A percentile compares a stretch with the other conserved stretches of the same genome.
Conservation (phyloP, 2,888 invertebrate species). For the Prenolepis imparis region DNA sequence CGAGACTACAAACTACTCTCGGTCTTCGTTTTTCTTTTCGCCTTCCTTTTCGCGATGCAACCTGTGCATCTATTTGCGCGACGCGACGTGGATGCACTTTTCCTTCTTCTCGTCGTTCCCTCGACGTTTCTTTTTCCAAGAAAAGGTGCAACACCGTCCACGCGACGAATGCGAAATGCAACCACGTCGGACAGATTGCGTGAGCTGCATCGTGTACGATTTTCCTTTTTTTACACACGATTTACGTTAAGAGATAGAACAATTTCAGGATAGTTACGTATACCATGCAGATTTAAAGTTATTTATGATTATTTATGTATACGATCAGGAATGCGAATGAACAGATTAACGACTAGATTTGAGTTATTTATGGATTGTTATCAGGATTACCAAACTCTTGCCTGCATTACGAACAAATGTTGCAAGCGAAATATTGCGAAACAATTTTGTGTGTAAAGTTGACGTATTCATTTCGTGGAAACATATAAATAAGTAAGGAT, state of each 20-base stretch:
- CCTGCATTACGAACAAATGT: not conserved
- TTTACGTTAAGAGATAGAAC: conserved; percentile 7
- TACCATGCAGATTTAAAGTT: not conserved
- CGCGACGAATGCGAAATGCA: conserved; percentile 48
- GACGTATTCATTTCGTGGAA: not conserved
- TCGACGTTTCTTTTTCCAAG: not conserved
- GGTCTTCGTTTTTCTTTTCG: not conserved
- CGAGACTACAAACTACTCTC: not conserved
- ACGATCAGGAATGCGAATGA: conserved; percentile 19
- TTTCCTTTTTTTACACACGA: not conserved
- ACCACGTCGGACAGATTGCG: conserved; percentile 27
- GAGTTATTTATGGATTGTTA: conserved; percentile 4
- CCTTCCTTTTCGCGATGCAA: conserved; percentile 24
- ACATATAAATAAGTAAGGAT: not conserved
- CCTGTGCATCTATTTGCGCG: conserved; percentile 28
- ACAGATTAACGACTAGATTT: conserved; percentile 8
- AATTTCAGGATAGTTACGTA: not conserved
- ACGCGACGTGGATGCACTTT: conserved; percentile 23
- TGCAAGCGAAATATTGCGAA: conserved; percentile 13
- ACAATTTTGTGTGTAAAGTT: not conserved
- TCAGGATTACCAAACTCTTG: conserved; percentile 11
- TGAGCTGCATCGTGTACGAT: conserved; percentile 31
- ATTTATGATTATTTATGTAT: conserved; percentile 22
- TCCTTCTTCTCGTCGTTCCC: not conserved
- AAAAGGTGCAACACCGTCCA: conserved; percentile 24